These are phyloP conservation scores for Anolis carolinensis DNA, from an alignment of 2,113 vertebrate genomes.

Conservation along the genomic window DNA sequence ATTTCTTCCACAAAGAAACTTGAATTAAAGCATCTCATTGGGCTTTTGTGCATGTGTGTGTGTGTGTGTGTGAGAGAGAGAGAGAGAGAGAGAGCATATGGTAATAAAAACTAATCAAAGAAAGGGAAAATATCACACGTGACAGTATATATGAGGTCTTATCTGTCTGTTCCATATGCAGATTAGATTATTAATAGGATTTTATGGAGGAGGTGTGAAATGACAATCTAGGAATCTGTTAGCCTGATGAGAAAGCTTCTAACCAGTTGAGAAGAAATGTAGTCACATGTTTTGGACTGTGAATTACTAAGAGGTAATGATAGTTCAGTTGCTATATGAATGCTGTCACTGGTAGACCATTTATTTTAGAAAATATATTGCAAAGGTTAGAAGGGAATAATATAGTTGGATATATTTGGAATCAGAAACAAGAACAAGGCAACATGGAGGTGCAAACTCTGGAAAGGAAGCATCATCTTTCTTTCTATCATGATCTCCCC, in stretches of 20 bases:
- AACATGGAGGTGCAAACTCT: too few species aligned
- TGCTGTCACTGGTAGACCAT: constrained; percentile 29
- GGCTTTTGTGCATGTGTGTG: background rate
- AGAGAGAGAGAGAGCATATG: background rate
- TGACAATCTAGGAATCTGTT: constrained; percentile 39
- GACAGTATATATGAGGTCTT: constrained; percentile 17
- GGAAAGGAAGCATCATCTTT: background rate
- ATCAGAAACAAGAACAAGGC: background rate
- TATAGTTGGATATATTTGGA: background rate
- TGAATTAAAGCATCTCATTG: background rate
- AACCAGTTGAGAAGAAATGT: background rate
- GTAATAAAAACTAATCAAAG: background rate
- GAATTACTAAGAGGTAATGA: constrained; percentile 5
- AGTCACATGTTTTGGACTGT: constrained; percentile 29
- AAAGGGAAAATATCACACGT: constrained; percentile 30
- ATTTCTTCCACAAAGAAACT: constrained; percentile 28
- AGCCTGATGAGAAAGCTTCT: constrained; percentile 25
- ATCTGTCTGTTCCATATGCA: constrained; percentile 16
- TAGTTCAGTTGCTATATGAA: constrained; percentile 4
- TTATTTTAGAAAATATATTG: constrained; percentile 23
- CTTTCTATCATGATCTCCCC: background rate
- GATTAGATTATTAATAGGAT: constrained; percentile 41
- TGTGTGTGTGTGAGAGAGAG: background rate
- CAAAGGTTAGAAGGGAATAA: constrained; percentile 1
- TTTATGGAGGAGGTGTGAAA: constrained; percentile 40